Evolutionary conservation across 2,888 invertebrate genomes (phyloP), one percentile per base, ranked within the genome.

Genomic region (Brenthis daphne): DNA sequence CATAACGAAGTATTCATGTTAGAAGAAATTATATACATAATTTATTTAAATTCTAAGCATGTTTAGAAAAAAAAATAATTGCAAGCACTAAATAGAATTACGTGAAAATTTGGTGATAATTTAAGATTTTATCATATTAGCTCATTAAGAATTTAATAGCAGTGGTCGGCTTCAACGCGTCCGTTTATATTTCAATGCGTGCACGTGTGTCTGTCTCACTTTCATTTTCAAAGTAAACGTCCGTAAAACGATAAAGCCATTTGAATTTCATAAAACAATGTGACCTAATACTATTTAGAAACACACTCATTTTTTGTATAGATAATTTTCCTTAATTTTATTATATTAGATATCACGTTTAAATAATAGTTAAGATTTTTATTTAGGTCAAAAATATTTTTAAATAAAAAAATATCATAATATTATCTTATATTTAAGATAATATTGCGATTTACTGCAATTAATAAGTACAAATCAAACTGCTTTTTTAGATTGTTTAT

Each of bases 151-250:
- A 33, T 37, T 63, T 33, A 37, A 16, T 51, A 51, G 33, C 20
- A 47, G n/a, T 55, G 29, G 55, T 55, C 11, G 20, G 64, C 64
- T 47, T 57, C n/a, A 47, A 37, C 53, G 51, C 56, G 64, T 70
- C 64, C 67, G 64, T n/a, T 64, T 70, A 47, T 53, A 67, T 58
- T 53, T 56, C 56, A n/a, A 48, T n/a, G 57, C 67, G 70, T 58
- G 69, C 66, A 65, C 64, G 68, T 66, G 68, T 61, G 70, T 64
- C 57, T 61, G 70, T 64, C 57, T 54, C 68, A 74, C 73, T 74
- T 74, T 74, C 73, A 54, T 51, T 72, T 74, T 74, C 73, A 58
- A 57, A 57, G 63, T 64, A 66, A 70, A 65, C 64, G 67, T 71
- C 68, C 71, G 69, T 56, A 58, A 63, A 64, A 65, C 6, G 16